Evolutionary conservation across 2,113 vertebrate genomes (phyloP).

Genomic region (Propithecus coquereli): DNA sequence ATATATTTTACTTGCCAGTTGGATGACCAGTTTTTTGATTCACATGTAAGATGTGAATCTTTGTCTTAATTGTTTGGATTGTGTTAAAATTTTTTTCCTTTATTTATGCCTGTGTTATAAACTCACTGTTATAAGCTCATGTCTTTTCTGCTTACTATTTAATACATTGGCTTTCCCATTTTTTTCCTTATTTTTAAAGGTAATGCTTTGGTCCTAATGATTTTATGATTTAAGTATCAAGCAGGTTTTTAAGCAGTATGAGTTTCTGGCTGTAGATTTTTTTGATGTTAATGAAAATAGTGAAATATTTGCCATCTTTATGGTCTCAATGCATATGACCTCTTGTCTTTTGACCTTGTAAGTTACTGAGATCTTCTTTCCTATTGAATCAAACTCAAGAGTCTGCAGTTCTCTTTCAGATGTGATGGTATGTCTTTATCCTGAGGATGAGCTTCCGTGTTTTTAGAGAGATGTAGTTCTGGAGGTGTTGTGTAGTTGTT

Average conservation of each 20-base stretch:
- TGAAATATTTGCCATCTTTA: slow-evolving; percentile 37
- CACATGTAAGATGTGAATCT: not conserved
- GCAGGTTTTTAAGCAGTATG: slow-evolving; percentile 28
- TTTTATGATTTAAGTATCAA: slow-evolving; percentile 19
- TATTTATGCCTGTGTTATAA: not conserved
- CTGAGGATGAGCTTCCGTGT: slow-evolving; percentile 14
- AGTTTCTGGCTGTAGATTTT: slow-evolving; percentile 8
- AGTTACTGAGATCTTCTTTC: slow-evolving; percentile 7
- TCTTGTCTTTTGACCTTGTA: not conserved
- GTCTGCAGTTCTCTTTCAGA: slow-evolving; percentile 26
- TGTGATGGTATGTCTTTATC: not conserved
- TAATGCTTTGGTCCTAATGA: not conserved
- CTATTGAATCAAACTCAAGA: not conserved
- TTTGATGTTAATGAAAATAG: slow-evolving; percentile 27
- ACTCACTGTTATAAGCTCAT: slow-evolving; percentile 5
- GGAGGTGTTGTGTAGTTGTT: not conserved
- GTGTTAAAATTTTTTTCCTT: not conserved
- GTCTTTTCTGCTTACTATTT: slow-evolving; percentile 25
- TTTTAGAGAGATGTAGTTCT: slow-evolving; percentile 37
- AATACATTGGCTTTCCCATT: not conserved
- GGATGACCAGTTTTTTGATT: slow-evolving; percentile 35
- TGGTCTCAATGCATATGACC: not conserved
- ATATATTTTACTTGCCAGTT: slow-evolving; percentile 40
- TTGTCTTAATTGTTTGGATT: slow-evolving; percentile 33
- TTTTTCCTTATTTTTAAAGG: not conserved